These are phyloP conservation scores for Meiosimyza decipiens DNA, from an alignment of 2,888 invertebrate species.

Conservation along the genomic window DNA sequence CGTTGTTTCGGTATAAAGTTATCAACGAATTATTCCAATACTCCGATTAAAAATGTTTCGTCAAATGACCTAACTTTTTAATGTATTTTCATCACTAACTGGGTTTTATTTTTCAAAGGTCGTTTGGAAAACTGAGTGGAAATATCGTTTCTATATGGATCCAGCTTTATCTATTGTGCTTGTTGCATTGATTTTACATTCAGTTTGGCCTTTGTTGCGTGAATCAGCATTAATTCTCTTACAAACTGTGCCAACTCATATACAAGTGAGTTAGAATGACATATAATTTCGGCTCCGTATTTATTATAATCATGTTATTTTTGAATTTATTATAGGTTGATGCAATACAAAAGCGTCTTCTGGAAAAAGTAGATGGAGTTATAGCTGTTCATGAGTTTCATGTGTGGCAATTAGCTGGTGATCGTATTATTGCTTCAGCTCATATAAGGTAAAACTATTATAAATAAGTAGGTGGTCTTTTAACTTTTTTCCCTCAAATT, in stretches of 20 bases:
- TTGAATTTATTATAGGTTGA: conserved; percentile 73
- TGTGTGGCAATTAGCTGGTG: conserved; percentile 97
- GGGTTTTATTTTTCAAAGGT: conserved; percentile 63
- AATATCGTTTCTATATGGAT: conserved; percentile 89
- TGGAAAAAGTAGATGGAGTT: conserved; percentile 93
- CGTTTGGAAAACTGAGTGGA: conserved; percentile 85
- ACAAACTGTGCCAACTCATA: conserved; percentile 98
- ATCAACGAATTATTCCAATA: too few species aligned
- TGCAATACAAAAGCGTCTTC: conserved; percentile 86
- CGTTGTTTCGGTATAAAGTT: too few species aligned
- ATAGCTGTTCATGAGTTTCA: conserved; percentile 97
- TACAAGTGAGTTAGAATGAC: conserved; percentile 72
- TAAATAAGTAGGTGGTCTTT: too few species aligned
- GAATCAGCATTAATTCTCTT: conserved; percentile 95
- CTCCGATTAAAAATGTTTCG: too few species aligned
- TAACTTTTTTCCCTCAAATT: too few species aligned
- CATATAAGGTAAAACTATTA: conserved; percentile 79
- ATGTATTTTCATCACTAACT: conserved; percentile 7
- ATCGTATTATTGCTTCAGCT: conserved; percentile 96
- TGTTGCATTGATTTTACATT: conserved; percentile 85
- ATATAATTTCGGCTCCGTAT: background rate
- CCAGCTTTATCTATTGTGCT: conserved; percentile 92
- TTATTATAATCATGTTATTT: background rate
- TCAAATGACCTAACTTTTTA: conserved; percentile 5
- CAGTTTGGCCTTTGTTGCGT: conserved; percentile 91